phyloP scores from a whole-genome alignment of 2,113 vertebrate genomes.

The Mastomys coucha region DNA sequence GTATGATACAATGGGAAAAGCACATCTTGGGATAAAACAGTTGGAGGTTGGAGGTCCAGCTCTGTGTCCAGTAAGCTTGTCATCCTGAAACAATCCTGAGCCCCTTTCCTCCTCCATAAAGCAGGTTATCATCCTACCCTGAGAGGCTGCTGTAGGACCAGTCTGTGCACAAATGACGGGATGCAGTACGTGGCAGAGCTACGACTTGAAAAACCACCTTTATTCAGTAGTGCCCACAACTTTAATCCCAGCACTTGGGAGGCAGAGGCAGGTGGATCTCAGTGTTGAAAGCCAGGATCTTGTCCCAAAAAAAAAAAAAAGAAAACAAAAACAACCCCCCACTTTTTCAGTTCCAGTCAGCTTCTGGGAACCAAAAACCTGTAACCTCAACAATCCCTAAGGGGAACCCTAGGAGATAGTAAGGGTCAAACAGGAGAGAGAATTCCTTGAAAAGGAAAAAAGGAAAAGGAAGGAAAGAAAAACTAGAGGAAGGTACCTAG shows the following conservation, averaged over 20 bases:
- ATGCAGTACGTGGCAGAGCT: neutral
- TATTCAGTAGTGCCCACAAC: neutral
- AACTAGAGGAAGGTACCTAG: neutral
- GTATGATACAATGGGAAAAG: neutral
- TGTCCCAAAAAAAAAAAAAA: neutral
- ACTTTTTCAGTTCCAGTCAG: neutral
- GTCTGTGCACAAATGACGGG: neutral
- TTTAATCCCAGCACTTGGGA: neutral
- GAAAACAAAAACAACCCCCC: neutral
- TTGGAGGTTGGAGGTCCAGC: neutral
- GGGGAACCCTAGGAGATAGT: neutral
- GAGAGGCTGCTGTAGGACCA: neutral
- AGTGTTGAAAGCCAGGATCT: neutral
- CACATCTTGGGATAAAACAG: neutral
- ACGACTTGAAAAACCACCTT: neutral
- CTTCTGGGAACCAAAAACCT: neutral
- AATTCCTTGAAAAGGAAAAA: neutral
- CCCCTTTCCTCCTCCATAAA: slow-evolving; percentile 3
- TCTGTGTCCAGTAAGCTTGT: neutral
- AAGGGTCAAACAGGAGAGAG: neutral
- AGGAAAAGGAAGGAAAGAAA: slow-evolving; percentile 37
- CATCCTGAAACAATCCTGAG: neutral
- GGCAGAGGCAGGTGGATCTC: neutral
- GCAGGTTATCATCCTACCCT: neutral
- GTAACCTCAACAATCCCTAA: slow-evolving; percentile 14